A percentile compares a stretch with the other conserved stretches of the same genome.
Conservation (phyloP, 2,113 vertebrate species). For the Promerops cafer region DNA sequence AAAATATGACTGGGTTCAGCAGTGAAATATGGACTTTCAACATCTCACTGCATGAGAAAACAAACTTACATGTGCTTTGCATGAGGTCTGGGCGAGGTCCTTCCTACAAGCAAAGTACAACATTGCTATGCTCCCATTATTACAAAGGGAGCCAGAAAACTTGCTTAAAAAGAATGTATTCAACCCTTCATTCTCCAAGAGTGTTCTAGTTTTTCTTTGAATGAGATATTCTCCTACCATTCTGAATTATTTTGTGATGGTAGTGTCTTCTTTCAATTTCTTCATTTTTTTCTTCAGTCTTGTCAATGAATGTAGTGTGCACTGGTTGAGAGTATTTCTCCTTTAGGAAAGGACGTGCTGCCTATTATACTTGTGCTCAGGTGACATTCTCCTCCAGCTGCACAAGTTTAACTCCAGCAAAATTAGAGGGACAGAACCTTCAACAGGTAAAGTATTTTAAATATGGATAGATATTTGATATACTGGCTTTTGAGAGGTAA, state of each 20-base stretch:
- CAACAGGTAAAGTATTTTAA: neutral
- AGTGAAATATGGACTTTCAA: fast-evolving
- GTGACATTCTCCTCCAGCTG: neutral
- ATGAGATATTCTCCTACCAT: neutral
- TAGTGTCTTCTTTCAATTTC: neutral
- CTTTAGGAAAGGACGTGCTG: fast-evolving
- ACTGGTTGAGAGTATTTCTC: neutral
- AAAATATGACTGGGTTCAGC: neutral
- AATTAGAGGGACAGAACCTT: neutral
- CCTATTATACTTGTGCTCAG: neutral
- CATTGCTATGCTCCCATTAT: neutral
- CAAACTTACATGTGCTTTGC: neutral
- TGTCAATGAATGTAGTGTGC: neutral
- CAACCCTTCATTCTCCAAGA: neutral
- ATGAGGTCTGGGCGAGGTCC: neutral
- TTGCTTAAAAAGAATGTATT: neutral
- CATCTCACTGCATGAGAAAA: neutral
- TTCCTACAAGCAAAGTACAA: neutral
- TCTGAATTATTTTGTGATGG: neutral
- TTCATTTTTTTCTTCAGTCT: neutral
- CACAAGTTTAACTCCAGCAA: neutral
- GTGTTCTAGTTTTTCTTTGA: neutral
- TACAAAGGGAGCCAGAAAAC: neutral
- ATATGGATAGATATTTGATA: neutral
- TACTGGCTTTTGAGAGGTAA: neutral